Conservation (phyloP, 2,113 vertebrate species). For the Promerops cafer region DNA sequence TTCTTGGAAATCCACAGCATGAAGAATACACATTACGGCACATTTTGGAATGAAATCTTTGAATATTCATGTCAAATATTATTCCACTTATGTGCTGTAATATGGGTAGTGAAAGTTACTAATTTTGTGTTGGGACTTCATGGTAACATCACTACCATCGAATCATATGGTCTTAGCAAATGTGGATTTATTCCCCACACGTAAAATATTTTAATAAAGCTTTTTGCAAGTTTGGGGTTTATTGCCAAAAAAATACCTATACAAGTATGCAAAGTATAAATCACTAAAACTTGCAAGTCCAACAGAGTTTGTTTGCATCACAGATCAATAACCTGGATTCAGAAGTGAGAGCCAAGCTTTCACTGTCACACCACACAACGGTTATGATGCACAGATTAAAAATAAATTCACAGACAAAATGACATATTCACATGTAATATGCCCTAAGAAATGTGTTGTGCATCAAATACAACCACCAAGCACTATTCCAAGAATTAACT, state of each 20-base stretch:
- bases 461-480: neutral
- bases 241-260: neutral
- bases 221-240: neutral
- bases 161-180: neutral
- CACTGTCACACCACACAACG: neutral
- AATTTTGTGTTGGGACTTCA: neutral
- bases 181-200: neutral
- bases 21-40: neutral
- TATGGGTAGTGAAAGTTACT: neutral
- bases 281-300: neutral
- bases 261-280: neutral
- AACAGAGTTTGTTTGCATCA: neutral
- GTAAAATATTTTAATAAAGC: neutral
- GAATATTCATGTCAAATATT: neutral
- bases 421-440: neutral
- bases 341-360: neutral
- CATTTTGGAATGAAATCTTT: neutral
- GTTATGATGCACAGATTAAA: neutral
- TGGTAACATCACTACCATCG: neutral
- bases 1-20: neutral
- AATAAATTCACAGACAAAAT: neutral
- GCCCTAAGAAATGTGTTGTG: neutral
- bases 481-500: neutral
- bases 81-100: neutral
- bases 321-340: neutral